Percentiles rank a stretch among this genome's conserved stretches.
Conservation (phyloP, 2,888 invertebrate species). For the Apomyelois bistriatella region DNA sequence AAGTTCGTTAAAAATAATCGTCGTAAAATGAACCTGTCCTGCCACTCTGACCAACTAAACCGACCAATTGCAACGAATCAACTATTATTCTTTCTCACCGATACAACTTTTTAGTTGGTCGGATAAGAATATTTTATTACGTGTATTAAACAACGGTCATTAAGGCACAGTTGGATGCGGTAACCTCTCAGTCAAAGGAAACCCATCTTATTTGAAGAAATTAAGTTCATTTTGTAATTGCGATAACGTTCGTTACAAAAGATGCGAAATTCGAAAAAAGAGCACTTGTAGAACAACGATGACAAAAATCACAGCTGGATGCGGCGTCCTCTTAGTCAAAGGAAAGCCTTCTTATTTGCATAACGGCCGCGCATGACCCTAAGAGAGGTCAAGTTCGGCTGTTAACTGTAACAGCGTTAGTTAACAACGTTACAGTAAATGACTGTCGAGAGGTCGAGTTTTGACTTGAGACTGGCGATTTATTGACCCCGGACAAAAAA, state of each 20-base stretch:
- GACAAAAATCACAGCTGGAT: neutral
- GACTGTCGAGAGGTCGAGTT: conserved; percentile 36
- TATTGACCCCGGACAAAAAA: neutral
- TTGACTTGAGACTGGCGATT: conserved; percentile 18
- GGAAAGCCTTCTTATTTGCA: conserved; percentile 69
- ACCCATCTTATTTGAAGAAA: no score
- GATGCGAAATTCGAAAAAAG: neutral
- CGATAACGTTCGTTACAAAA: neutral
- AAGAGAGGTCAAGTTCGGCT: conserved; percentile 71
- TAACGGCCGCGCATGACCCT: conserved; percentile 41
- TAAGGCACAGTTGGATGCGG: neutral
- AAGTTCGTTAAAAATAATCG: no score
- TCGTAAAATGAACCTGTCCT: neutral
- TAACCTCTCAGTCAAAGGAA: no score
- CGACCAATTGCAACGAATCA: no score
- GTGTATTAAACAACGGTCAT: neutral
- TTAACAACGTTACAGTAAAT: conserved; percentile 61
- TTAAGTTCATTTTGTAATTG: no score
- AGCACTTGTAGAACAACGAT: neutral
- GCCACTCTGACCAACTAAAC: no score
- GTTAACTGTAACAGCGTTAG: conserved; percentile 69
- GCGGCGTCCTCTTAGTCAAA: conserved; percentile 32
- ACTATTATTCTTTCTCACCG: no score
- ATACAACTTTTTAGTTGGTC: no score
- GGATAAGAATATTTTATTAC: no score